A percentile compares a stretch with the other conserved stretches of the same genome.
Evolutionary conservation across 2,888 invertebrate species (phyloP).

Genomic region (Macrosoma leucophasiata): DNA sequence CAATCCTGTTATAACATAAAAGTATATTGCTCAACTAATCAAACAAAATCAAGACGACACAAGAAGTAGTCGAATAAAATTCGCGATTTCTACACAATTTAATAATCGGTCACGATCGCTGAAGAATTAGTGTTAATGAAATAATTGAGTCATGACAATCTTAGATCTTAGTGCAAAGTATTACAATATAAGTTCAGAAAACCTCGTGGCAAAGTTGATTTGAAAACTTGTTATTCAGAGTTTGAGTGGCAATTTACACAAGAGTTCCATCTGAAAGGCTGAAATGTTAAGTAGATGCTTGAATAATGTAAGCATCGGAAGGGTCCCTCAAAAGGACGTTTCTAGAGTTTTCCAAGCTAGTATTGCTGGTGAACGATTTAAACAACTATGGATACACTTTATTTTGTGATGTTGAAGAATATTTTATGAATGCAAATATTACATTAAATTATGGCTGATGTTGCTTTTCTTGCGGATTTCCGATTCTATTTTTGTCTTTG

Average conservation of each 20-base stretch:
- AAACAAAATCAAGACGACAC: too few relatives aligned
- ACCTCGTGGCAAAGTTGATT: conserved; percentile 37
- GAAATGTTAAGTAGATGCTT: conserved; percentile 39
- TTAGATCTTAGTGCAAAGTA: conserved; percentile 12
- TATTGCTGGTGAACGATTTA: conserved; percentile 1
- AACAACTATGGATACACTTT: conserved; percentile 3
- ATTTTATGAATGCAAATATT: too few relatives aligned
- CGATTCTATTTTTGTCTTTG: too few relatives aligned
- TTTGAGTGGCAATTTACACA: conserved; percentile 50
- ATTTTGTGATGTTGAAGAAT: conserved; percentile 9
- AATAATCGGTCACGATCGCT: too few relatives aligned
- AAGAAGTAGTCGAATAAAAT: too few relatives aligned
- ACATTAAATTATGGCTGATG: too few relatives aligned
- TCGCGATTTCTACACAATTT: too few relatives aligned
- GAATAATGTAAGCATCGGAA: conserved; percentile 40
- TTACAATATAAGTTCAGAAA: conserved; percentile 18
- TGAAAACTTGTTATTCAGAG: conserved; percentile 48
- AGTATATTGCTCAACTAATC: too few relatives aligned
- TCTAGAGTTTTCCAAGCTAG: neutral
- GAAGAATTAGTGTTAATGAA: too few relatives aligned
- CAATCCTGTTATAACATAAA: too few relatives aligned
- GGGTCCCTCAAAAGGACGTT: conserved; percentile 17
- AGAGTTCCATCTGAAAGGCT: conserved; percentile 41
- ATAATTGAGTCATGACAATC: too few relatives aligned
- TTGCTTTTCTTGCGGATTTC: too few relatives aligned